Evolutionary conservation across 2,888 invertebrate genomes (phyloP), one percentile per base, ranked within the genome.

Genomic region (Tetragnatha montana): DNA sequence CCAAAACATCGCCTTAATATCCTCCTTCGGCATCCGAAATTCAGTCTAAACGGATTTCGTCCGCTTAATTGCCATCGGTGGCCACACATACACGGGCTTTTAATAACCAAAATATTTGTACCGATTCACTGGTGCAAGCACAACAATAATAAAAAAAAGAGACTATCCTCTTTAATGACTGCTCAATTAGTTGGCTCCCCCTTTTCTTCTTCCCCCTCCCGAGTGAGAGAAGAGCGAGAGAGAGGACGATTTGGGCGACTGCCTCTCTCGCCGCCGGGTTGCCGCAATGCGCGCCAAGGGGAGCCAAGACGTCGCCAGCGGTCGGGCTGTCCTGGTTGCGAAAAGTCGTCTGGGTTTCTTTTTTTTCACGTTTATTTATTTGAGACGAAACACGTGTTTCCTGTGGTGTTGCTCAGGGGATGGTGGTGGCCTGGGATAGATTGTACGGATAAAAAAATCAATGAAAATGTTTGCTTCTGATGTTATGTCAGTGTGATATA

Each of bases 201-300:
- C 35, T 4, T 14, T 22, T 51, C 60, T 21, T 19, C 78, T 51
- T 6, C 21, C 12, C 21, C 35, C 35, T 14, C 69, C 51, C 51
- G 51, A 81, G 71, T 47, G 70, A 71, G 73, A 71, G 81, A 82
- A 82, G n/a, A n/a, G 1, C 35, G 2, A 1, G 4, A 35, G 35
- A 35, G 73, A 35, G 50, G 22, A n/a, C 68, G 47, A 10, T 68
- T 35, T 60, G 21, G 49, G 19, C 50, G 71, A 50, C 73, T 82
- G 73, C 73, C 74, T 73, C 51, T 35, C 22, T 79, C 50, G 51
- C 35, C 51, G 35, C 60, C 71, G 71, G 82, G 82, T 82, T 82
- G 71, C 82, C 74, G 71, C 73, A 35, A 0, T 17, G 47, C 35
- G 73, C 82, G 82, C 82, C 82, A 82, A 82, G 17, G 51, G 35